A percentile compares a stretch with the other conserved stretches of the same genome.
These are phyloP conservation scores for Chloroceryle aenea DNA, from an alignment of 2,113 vertebrate genomes.

Conservation along the genomic window DNA sequence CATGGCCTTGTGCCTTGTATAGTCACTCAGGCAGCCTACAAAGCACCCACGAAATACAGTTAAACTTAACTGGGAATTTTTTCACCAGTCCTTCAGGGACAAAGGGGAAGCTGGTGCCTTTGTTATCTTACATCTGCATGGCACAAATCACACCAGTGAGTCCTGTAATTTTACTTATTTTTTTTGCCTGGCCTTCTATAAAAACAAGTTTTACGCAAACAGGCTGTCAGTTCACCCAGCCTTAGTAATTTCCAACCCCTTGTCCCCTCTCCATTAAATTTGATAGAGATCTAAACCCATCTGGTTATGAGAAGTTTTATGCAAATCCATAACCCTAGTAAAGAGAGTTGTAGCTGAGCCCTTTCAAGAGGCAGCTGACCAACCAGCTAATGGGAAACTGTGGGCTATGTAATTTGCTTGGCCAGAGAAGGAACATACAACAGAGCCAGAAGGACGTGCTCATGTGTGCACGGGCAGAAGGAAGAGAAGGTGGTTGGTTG, in stretches of 20 bases:
- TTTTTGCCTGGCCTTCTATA: neutral
- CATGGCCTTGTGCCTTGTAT: neutral
- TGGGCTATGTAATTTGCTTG: rapidly evolving
- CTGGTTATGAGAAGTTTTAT: neutral
- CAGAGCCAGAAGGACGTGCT: rapidly evolving
- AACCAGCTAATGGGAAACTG: neutral
- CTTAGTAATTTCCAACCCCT: neutral
- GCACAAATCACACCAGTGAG: neutral
- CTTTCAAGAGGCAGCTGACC: neutral
- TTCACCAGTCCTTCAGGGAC: neutral
- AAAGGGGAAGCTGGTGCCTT: neutral
- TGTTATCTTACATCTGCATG: neutral
- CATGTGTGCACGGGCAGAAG: neutral
- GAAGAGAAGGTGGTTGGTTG: neutral
- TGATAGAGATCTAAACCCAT: neutral
- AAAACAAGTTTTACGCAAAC: neutral
- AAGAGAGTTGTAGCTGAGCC: neutral
- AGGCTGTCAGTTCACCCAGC: neutral
- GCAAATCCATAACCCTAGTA: neutral
- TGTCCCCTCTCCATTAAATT: neutral
- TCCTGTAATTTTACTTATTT: neutral
- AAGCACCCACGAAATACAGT: neutral
- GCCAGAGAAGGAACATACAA: neutral
- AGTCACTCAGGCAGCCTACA: neutral
- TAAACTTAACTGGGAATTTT: neutral